Percentiles rank a stretch among this genome's conserved stretches.
phyloP scores from a whole-genome alignment of 2,888 invertebrate genomes.

The Ectemnius cavifrons region DNA sequence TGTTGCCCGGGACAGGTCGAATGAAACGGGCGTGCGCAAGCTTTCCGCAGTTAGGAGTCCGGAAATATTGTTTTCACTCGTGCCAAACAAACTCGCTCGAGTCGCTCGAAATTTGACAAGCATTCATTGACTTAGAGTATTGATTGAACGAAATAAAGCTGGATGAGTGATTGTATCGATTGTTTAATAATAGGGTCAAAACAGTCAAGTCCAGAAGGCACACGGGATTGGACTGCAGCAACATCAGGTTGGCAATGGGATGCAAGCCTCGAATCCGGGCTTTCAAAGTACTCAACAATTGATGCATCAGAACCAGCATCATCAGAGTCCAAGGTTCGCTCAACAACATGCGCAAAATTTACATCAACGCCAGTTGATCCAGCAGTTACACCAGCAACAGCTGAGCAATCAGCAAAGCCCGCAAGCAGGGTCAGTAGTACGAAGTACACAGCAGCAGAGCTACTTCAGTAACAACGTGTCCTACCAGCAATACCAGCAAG shows the following conservation, averaged over 20 bases:
- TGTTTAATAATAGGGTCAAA: conserved; percentile 52
- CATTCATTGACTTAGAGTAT: too few relatives aligned
- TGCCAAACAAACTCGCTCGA: not conserved
- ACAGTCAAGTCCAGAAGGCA: conserved; percentile 62
- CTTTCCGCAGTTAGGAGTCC: conserved; percentile 5
- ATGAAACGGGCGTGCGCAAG: conserved; percentile 13
- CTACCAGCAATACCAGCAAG: conserved; percentile 73
- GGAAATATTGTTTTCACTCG: conserved; percentile 11
- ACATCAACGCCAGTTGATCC: conserved; percentile 74
- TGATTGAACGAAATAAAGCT: too few relatives aligned
- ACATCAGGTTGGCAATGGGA: conserved; percentile 45
- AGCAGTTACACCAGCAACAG: conserved; percentile 79
- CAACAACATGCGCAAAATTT: conserved; percentile 74
- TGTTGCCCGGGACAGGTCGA: conserved; percentile 11
- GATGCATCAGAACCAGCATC: conserved; percentile 71
- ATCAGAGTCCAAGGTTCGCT: conserved; percentile 71
- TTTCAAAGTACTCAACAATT: conserved; percentile 72
- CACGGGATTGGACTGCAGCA: conserved; percentile 68
- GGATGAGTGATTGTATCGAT: not conserved
- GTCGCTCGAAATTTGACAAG: not conserved
- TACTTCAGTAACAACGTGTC: conserved; percentile 67
- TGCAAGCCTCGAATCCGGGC: conserved; percentile 57
- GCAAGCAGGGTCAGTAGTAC: conserved; percentile 27
- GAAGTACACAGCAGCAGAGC: conserved; percentile 62
- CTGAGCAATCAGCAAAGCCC: conserved; percentile 61